Conservation (phyloP, 2,888 invertebrate species). For the Chelonus formosanus region DNA sequence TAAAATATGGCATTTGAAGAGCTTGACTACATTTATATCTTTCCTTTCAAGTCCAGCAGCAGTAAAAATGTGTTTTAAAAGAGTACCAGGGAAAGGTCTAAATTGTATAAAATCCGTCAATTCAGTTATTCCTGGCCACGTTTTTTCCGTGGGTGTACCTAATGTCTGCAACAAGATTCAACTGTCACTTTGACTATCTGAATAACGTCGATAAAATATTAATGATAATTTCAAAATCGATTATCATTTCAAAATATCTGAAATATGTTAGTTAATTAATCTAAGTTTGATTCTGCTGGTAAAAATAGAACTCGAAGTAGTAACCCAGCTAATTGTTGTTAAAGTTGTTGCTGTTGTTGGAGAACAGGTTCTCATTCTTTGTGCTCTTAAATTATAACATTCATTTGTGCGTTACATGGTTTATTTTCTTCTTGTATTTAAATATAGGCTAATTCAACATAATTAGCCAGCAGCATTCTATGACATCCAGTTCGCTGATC, state of each 20-base stretch:
- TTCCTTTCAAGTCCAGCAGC: slow-evolving; percentile 89
- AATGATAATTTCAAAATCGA: too few species aligned
- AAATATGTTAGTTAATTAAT: slow-evolving; percentile 95
- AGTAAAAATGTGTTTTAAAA: slow-evolving; percentile 91
- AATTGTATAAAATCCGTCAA: slow-evolving; percentile 94
- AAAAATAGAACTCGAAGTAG: slow-evolving; percentile 90
- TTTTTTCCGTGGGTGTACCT: slow-evolving; percentile 91
- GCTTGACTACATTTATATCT: slow-evolving; percentile 86
- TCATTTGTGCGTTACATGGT: slow-evolving; percentile 80
- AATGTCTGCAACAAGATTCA: too few species aligned
- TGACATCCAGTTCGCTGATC: too few species aligned
- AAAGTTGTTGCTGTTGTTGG: slow-evolving; percentile 81
- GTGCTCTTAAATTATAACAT: slow-evolving; percentile 83
- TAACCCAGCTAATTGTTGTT: slow-evolving; percentile 92
- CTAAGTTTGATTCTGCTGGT: slow-evolving; percentile 96
- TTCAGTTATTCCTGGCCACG: slow-evolving; percentile 85
- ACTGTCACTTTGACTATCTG: too few species aligned
- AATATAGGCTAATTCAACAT: too few species aligned
- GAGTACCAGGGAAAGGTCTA: slow-evolving; percentile 84
- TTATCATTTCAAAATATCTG: slow-evolving; percentile 73
- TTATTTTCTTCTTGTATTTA: slow-evolving; percentile 85
- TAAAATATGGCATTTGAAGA: slow-evolving; percentile 89
- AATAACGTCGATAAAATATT: background rate
- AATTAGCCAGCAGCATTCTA: too few species aligned
- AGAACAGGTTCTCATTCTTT: slow-evolving; percentile 89